Evolutionary conservation across 2,797 vertebrate genomes (phyloP), one percentile per base, ranked within the genome.

Genomic region (Bucorvus abyssinicus): DNA sequence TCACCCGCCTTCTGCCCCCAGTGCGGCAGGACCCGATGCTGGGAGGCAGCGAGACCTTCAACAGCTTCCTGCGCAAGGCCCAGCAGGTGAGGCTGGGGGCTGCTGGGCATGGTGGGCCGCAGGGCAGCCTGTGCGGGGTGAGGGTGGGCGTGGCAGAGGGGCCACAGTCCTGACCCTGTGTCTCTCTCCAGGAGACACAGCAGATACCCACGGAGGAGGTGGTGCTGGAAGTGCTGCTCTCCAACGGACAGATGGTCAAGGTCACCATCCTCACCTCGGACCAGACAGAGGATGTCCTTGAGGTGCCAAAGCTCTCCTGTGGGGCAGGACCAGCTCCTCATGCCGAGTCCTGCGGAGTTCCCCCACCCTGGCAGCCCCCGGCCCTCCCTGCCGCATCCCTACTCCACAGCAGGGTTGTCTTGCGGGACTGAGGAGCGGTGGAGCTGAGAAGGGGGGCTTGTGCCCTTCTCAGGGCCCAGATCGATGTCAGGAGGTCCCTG

Each of bases 201-300:
- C 99, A 99, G 98, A 99, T 99, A 93, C 99, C 99, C 90, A 99
- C 99, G 8, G 99, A 99, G 97, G 99, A 99, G 77, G 99, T 99
- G 29, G 97, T 98, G 92, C 98, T 99, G 85, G 99, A 99, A 75
- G 98, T 99, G 94, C 98, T 98, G 89, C 98, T 99, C 65, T 99
- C 98, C 86, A 99, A 99, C 0, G 99, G 99, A 55, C 99, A 99
- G 98, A 99, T 98, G 97, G 98, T 99, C 75, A 98, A 98, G 52
- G 98, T 99, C 97, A 98, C 97, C 94, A 98, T 99, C 87, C 97
- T 99, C 68, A 99, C 99, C 55, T 99, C 99, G 0, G 99, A 99
- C 97, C 99, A 99, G 97, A 99, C 99, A 0, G 99, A 99, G 94
- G 99, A 99, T 22, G 99, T 99, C 57, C 98, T 99, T 10, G 99